These are phyloP conservation scores for Epirrita christyi DNA, from an alignment of 2,888 invertebrate genomes.

Conservation along the genomic window DNA sequence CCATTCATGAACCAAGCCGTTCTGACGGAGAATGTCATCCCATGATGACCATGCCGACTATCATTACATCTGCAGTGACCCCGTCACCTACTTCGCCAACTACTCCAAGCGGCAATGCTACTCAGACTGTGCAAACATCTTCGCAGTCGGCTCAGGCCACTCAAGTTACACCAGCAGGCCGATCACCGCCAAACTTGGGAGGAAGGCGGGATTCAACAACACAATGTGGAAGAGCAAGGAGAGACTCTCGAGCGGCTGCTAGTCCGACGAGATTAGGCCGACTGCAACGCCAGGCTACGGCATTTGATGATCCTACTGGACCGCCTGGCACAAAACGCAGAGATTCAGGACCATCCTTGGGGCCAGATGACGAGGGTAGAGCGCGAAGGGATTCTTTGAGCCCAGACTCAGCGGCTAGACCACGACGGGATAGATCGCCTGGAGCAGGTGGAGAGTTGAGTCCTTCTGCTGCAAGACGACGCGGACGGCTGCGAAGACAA, in stretches of 20 bases:
- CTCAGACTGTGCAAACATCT: slow-evolving; percentile 59
- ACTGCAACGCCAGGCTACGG: slow-evolving; percentile 94
- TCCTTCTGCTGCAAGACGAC: slow-evolving; percentile 88
- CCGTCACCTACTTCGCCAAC: slow-evolving; percentile 93
- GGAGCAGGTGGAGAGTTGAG: slow-evolving; percentile 93
- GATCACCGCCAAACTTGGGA: slow-evolving; percentile 77
- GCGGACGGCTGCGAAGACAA: slow-evolving; percentile 89
- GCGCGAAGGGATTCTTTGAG: slow-evolving; percentile 94
- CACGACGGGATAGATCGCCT: slow-evolving; percentile 91
- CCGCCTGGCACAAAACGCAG: slow-evolving; percentile 89
- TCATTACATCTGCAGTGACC: slow-evolving; percentile 92
- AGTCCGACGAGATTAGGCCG: slow-evolving; percentile 89
- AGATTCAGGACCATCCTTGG: slow-evolving; percentile 93
- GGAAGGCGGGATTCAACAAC: slow-evolving; percentile 93
- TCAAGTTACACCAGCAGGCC: slow-evolving; percentile 66
- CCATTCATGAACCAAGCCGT: slow-evolving; percentile 78
- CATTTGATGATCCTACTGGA: slow-evolving; percentile 93
- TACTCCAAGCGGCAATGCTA: slow-evolving; percentile 54
- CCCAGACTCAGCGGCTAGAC: slow-evolving; percentile 93
- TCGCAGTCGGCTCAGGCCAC: slow-evolving; percentile 56
- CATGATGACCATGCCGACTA: slow-evolving; percentile 87
- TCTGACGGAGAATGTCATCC: slow-evolving; percentile 87
- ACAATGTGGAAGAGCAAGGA: slow-evolving; percentile 89
- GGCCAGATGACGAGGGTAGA: slow-evolving; percentile 92
- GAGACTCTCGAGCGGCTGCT: slow-evolving; percentile 87